These are phyloP conservation scores for Plemyria rubiginata DNA, from an alignment of 2,888 invertebrate genomes.

Conservation along the genomic window DNA sequence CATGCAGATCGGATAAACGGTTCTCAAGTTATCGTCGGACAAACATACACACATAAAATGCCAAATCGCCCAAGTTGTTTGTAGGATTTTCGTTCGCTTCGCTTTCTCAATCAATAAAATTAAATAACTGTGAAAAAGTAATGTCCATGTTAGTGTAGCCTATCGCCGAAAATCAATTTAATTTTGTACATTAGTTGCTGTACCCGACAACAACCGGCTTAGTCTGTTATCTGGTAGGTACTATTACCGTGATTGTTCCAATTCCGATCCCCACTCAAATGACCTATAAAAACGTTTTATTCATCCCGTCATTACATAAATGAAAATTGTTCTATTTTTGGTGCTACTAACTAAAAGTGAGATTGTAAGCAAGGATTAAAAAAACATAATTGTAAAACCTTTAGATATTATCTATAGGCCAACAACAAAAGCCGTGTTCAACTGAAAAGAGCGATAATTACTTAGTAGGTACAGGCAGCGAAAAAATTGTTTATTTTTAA, in stretches of 20 bases:
- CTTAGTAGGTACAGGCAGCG: no score
- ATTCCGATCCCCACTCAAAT: constrained; percentile 47
- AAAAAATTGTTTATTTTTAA: no score
- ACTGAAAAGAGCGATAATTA: no score
- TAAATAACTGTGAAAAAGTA: neutral
- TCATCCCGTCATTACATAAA: constrained; percentile 18
- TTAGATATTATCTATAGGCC: no score
- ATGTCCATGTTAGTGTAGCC: constrained; percentile 21
- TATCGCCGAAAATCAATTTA: constrained; percentile 42
- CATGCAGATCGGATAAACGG: no score
- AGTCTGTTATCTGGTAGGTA: constrained; percentile 58
- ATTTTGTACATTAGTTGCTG: constrained; percentile 65
- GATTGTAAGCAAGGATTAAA: neutral
- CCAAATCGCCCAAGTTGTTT: no score
- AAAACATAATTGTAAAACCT: neutral
- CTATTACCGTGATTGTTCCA: constrained; percentile 53
- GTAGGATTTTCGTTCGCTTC: no score
- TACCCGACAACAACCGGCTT: constrained; percentile 66
- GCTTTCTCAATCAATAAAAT: no score
- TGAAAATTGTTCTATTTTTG: neutral
- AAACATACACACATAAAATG: no score
- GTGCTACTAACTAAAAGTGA: neutral
- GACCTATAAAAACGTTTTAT: constrained; percentile 48
- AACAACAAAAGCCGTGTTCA: no score
- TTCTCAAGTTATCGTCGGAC: no score